Evolutionary conservation across 2,113 vertebrate genomes (phyloP).

Genomic region (Hucho hucho): DNA sequence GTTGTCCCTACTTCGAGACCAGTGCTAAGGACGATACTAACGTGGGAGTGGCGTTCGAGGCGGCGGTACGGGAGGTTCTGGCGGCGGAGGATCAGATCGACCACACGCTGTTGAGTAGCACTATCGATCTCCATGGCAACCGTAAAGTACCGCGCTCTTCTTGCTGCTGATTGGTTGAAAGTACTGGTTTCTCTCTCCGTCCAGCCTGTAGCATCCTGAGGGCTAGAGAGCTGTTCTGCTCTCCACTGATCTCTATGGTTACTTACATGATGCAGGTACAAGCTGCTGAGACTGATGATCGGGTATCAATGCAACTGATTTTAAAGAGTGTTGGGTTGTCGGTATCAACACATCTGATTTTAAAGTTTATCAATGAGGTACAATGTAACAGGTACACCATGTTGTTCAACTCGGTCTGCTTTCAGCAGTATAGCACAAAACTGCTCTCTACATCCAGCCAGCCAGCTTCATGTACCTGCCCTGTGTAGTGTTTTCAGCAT

Average conservation of each 20-base stretch:
- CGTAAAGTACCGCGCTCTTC: conserved; percentile 83
- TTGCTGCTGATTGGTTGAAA: conserved; percentile 77
- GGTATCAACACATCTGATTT: too few relatives aligned
- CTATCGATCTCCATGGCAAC: conserved; percentile 87
- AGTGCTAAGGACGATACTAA: conserved; percentile 98
- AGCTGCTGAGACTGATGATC: conserved; percentile 18
- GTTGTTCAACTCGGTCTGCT: conserved; percentile 41
- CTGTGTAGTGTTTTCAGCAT: conserved; percentile 23
- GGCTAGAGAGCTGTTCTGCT: conserved; percentile 17
- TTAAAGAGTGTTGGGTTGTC: too few relatives aligned
- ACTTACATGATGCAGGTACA: conserved; percentile 27
- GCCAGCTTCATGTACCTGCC: conserved; percentile 24
- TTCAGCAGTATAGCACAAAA: conserved; percentile 46
- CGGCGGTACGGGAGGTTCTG: conserved; percentile 89
- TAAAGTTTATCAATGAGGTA: conserved; percentile 43
- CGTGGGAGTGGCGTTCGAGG: conserved; percentile 91
- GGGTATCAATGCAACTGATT: neutral
- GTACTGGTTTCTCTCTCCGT: conserved; percentile 23
- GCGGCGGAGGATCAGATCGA: conserved; percentile 90
- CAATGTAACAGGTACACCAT: conserved; percentile 28
- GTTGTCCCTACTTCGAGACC: conserved; percentile 95
- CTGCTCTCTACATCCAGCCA: neutral
- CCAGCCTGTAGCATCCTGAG: conserved; percentile 19
- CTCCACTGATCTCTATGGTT: conserved; percentile 39
- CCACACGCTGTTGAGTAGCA: conserved; percentile 87